Evolutionary conservation across 2,888 invertebrate species (phyloP), one percentile per base, ranked within the genome.

Genomic region (Trachelus iudaicus): DNA sequence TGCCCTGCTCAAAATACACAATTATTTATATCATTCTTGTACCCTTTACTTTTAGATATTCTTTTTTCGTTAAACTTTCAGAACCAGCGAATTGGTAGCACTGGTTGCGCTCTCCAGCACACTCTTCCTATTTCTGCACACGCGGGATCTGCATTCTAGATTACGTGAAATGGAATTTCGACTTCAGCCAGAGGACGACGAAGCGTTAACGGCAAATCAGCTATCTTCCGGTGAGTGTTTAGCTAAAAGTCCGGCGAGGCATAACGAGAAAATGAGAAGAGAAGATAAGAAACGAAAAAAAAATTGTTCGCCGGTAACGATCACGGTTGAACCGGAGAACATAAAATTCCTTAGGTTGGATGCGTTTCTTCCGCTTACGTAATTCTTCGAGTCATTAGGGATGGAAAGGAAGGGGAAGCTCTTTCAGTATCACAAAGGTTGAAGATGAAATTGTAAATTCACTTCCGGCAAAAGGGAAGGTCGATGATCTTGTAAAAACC

Each of bases 41-140:
- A 23, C 2, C 9, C 56, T 15, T 56, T 23, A 23, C 23, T 56
- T 56, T 56, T 56, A 23, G 1, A 6, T 23, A 56, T 56, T 56
- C 2, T 56, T 1, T 23, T 56, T 23, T 56, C 23, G 9, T 56
- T 56, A 23, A 4, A 56, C 23, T 93, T 93, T 75, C 93, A 97
- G 97, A 92, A 96, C 97, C 78, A 96, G 96, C 88, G 97, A 97
- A 92, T 93, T 97, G 88, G 95, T 97, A 85, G 97, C 97, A 31
- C 92, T 97, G 82, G 93, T 97, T 88, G 97, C 96, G 56, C 94
- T 97, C 82, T 97, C 96, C 74, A 96, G 96, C 87, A 97, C 97
- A 1, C 92, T 97, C 87, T 97, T 97, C 92, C 94, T 97, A 86
- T 97, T 97, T 92, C 93, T 97, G 83, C 97, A 97, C 93, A 97